A percentile compares a stretch with the other conserved stretches of the same genome.
Conservation (phyloP, 1,140 invertebrate species). For the Agrilus planipennis region DNA sequence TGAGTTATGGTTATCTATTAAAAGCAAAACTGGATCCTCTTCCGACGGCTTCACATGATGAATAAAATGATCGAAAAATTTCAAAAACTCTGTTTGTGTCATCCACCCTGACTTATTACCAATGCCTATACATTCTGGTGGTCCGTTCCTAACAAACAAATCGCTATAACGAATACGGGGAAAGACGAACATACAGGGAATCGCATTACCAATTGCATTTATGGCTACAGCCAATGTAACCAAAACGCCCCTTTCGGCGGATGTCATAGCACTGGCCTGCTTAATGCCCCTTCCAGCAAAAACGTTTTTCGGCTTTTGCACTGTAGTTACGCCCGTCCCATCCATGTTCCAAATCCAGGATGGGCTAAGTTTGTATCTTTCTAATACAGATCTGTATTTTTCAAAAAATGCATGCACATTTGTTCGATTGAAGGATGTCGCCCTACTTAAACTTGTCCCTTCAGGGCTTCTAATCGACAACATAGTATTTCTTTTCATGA, state of each 20-base stretch:
- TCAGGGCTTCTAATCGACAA: constrained; percentile 33
- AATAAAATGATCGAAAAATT: constrained; percentile 31
- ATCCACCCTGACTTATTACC: constrained; percentile 11
- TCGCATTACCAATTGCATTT: constrained; percentile 8
- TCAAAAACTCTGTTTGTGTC: constrained; percentile 17
- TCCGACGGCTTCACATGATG: constrained; percentile 16
- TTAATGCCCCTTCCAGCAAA: constrained; percentile 28
- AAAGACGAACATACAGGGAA: constrained; percentile 12
- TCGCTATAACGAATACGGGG: constrained; percentile 8
- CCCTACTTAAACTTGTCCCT: constrained; percentile 31
- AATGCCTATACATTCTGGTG: constrained; percentile 8
- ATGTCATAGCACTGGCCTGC: constrained; percentile 24
- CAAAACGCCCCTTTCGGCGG: constrained; percentile 9
- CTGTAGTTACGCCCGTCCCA: constrained; percentile 35
- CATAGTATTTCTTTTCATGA: constrained; percentile 27
- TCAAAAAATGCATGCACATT: constrained; percentile 8
- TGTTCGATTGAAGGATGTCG: constrained; percentile 32
- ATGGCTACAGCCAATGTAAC: constrained; percentile 9
- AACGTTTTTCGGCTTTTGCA: constrained; percentile 32
- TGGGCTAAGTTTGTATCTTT: constrained; percentile 10
- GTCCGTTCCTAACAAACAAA: constrained; percentile 10
- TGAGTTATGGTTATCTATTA: constrained; percentile 30
- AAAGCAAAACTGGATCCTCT: constrained; percentile 23
- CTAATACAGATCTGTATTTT: constrained; percentile 17
- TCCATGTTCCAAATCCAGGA: constrained; percentile 33